Evolutionary conservation across 2,888 invertebrate genomes (phyloP), one percentile per base, ranked within the genome.

Genomic region (Rhorus exstirpatorius): DNA sequence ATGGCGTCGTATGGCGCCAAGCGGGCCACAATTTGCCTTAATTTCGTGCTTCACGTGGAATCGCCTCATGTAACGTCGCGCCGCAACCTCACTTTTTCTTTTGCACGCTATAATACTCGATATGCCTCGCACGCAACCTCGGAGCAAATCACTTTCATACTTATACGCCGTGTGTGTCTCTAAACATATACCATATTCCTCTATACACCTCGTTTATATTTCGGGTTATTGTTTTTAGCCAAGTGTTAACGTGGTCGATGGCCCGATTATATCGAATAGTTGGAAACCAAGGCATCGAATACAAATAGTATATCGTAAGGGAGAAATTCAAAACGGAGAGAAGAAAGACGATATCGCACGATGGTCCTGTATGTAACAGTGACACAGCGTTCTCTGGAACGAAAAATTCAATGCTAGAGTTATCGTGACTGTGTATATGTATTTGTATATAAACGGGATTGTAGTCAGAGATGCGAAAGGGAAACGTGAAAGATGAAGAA

Each of bases 1-100:
- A 75, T 72, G 71, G 81, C 77, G 75, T 87, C 87, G 89, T 87
- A 85, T 86, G 87, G 82, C 86, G 84, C 86, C 87, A 86, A 90
- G 85, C 84, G 87, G 84, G 87, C 85, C 86, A 87, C 89, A 90
- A 91, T 91, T 91, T 91, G 88, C 90, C 89, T 90, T 91, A 90
- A 91, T 91, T 92, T 91, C 84, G 87, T 78, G 79, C 74, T 51
- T 77, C 67, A 51, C 44, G 76, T 63, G 49, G 53, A 63, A 71
- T 71, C 60, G 53, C 76, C 35, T 31, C 51, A 41, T 31, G 19
- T 35, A 61, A 72, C 41, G 24, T 75, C 44, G 77, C 75, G 61
- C 63, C 75, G 61, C 63, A 71, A 78, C 72, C 49, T 60, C 67
- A 60, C 68, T 49, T 24, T 76, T 49, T 70, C 61, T n/a, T 46